phyloP scores from a whole-genome alignment of 1,140 invertebrate species.

The Leptoteleia sp. region DNA sequence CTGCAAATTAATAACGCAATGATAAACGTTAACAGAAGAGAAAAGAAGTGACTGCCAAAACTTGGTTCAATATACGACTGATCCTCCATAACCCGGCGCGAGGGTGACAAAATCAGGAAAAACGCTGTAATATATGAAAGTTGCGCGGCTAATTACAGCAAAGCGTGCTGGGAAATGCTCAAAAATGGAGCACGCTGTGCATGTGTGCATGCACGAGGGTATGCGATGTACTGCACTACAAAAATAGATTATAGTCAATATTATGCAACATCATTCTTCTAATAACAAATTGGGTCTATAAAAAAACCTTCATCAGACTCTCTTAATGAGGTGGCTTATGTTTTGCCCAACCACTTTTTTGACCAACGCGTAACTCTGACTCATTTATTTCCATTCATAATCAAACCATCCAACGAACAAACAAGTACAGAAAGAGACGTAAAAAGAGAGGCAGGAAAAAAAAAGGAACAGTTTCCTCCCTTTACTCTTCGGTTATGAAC shows the following conservation, averaged over 20 bases:
- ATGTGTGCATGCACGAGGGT: not conserved
- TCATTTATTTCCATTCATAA: slow-evolving; percentile 52
- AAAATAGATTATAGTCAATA: slow-evolving; percentile 59
- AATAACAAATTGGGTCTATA: slow-evolving; percentile 57
- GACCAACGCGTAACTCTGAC: slow-evolving; percentile 28
- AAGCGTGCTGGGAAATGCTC: slow-evolving; percentile 41
- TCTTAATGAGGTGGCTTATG: slow-evolving; percentile 43
- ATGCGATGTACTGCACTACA: slow-evolving; percentile 26
- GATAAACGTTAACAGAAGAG: too few relatives aligned
- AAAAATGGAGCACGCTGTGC: slow-evolving; percentile 47
- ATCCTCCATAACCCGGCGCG: too few relatives aligned
- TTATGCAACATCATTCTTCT: slow-evolving; percentile 58
- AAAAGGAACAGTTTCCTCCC: too few relatives aligned
- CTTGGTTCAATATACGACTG: too few relatives aligned
- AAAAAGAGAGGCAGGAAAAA: too few relatives aligned
- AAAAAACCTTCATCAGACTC: slow-evolving; percentile 48
- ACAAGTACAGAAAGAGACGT: slow-evolving; percentile 35
- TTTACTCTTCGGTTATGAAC: too few relatives aligned
- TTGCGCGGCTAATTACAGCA: too few relatives aligned
- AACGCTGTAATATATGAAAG: too few relatives aligned
- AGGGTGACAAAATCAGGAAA: too few relatives aligned
- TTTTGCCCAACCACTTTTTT: not conserved
- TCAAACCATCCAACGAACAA: slow-evolving; percentile 59
- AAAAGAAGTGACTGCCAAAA: too few relatives aligned
- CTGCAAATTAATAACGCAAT: too few relatives aligned